Evolutionary conservation across 1,140 invertebrate species (phyloP).

Genomic region (Micrasema minimum): DNA sequence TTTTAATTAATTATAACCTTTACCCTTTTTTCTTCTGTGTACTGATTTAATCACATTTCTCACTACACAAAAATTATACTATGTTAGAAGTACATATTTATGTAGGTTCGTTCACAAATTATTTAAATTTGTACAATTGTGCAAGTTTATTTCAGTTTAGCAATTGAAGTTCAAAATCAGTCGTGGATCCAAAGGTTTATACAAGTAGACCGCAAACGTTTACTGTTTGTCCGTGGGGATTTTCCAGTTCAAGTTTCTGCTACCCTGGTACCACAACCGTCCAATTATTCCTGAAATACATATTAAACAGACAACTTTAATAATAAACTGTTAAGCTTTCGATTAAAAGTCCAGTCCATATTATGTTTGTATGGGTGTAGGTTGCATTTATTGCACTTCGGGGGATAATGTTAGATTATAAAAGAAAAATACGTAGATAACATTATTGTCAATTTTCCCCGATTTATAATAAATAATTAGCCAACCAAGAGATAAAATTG

Average conservation of each 20-base stretch:
- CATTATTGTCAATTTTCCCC: background rate
- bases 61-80: too few relatives aligned
- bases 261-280: conserved; percentile 12
- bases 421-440: background rate
- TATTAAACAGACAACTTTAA: background rate
- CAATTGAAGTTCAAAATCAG: background rate
- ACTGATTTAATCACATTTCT: too few relatives aligned
- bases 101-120: background rate
- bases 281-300: conserved; percentile 9
- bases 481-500: too few relatives aligned
- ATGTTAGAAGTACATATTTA: too few relatives aligned
- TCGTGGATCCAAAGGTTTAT: background rate
- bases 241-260: conserved; percentile 16
- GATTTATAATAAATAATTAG: too few relatives aligned
- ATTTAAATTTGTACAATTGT: background rate
- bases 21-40: too few relatives aligned
- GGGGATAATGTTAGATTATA: too few relatives aligned
- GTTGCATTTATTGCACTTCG: too few relatives aligned
- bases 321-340: background rate
- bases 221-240: conserved; percentile 12
- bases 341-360: background rate
- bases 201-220: conserved; percentile 14
- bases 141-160: background rate
- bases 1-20: too few relatives aligned
- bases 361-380: background rate